Base-by-base conservation (phyloP, 2,113 vertebrate species). In the Barbus barbus region DNA sequence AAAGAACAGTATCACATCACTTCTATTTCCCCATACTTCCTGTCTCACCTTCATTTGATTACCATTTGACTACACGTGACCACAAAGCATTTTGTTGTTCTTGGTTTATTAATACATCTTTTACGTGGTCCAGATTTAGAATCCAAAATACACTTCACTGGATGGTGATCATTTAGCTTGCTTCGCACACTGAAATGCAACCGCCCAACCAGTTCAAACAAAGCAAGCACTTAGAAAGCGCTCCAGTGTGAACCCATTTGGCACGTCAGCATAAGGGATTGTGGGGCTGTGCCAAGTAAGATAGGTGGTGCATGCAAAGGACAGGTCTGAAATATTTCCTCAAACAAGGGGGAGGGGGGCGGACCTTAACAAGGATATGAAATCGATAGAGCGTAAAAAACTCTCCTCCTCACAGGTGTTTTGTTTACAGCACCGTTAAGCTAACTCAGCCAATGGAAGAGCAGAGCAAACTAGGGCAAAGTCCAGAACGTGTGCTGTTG, bases 291-390 rank as follows among this genome's bases (percentile, higher is more conserved):
- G 9, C n/a, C 12, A 51, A 22, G 36, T 4, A 12, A 24, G 46
- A 65, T 53, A 74, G 5, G 48, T 56, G 12, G 44, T 28, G 67
- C 48, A 56, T 56, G 28, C 28, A 77, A 77, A 77, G 74, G 48
- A 77, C 28, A 14, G 48, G 74, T 36, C 28, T 46, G 51, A 61
- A 61, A 28, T 71, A 13, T 63, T 77, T 53, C 38, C 20, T 65
- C 74, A 53, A 11, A 16, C 38, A 78, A 9, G 18, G 13, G 9
- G 31, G 3, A 31, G 24, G 31, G 46, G n/a, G 46, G 46, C 13
- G 65, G 72, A 81, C 81, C 16, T 71, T 14, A 81, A 81, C 71
- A 60, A 81, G 72, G 78, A 87, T 84, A 56, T 81, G 20, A 58
- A 12, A 51, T 20, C 22, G 9, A 28, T 9, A 65, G 2, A 48